Evolutionary conservation across 2,888 invertebrate species (phyloP).

Genomic region (Falcaria lacertinaria): DNA sequence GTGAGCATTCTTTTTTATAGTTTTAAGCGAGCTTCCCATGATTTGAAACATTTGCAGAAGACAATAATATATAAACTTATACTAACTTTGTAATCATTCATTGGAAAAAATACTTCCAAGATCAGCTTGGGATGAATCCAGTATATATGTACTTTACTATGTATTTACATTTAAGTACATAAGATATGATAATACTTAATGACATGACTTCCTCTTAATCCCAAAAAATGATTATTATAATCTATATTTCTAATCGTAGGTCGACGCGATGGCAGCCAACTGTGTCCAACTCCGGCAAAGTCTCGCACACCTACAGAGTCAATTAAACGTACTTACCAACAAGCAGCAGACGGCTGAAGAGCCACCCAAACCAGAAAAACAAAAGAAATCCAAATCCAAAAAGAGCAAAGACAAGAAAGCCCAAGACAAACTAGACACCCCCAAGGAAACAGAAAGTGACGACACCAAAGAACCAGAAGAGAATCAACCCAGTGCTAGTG

Average conservation of each 20-base stretch:
- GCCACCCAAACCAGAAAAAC: slow-evolving; percentile 55
- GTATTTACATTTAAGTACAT: too few species aligned
- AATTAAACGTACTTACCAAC: slow-evolving; percentile 70
- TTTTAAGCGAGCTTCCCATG: too few species aligned
- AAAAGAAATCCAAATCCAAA: slow-evolving; percentile 64
- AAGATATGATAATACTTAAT: too few species aligned
- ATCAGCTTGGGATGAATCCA: too few species aligned
- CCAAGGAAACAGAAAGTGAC: slow-evolving; percentile 29
- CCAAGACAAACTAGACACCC: slow-evolving; percentile 21
- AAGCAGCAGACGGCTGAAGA: slow-evolving; percentile 46
- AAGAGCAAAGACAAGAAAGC: slow-evolving; percentile 42
- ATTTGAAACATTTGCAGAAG: too few species aligned
- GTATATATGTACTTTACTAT: too few species aligned
- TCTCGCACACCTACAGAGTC: slow-evolving; percentile 78
- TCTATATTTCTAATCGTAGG: slow-evolving; percentile 38
- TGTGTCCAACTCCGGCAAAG: slow-evolving; percentile 81
- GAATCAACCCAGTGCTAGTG: slow-evolving; percentile 21
- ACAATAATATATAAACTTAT: too few species aligned
- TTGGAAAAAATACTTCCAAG: too few species aligned
- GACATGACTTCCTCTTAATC: too few species aligned
- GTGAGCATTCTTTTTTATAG: too few species aligned
- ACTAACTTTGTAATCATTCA: too few species aligned
- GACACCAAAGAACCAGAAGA: slow-evolving; percentile 25
- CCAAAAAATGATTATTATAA: too few species aligned
- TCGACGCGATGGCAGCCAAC: slow-evolving; percentile 81